Percentiles rank a stretch among this genome's conserved stretches.
Conservation (phyloP, 1,140 invertebrate genomes). For the Chironomus tepperi region DNA sequence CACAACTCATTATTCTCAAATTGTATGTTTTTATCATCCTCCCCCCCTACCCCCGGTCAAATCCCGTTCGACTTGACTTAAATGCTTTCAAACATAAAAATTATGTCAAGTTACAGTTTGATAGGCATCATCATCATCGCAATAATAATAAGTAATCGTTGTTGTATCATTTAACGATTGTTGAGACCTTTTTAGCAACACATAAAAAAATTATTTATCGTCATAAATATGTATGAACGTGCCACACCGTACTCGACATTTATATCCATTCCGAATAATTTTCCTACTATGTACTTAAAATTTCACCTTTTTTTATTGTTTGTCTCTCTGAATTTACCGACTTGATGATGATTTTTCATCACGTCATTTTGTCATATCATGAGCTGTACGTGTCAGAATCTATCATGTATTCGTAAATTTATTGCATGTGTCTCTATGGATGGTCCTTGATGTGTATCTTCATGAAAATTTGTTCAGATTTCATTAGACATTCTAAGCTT, state of each 20-base stretch:
- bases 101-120: no score
- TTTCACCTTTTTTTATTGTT: neutral
- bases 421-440: neutral
- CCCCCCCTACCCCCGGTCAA: neutral
- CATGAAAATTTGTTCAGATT: no score
- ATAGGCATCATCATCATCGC: neutral
- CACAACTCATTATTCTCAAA: no score
- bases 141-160: no score
- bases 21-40: neutral
- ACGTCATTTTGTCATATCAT: slow-evolving; percentile 13
- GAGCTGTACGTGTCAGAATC: neutral
- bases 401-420: neutral
- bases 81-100: no score
- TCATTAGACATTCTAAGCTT: no score
- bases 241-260: no score
- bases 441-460: no score
- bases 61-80: neutral
- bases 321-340: neutral
- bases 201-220: slow-evolving; percentile 8
- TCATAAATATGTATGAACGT: neutral
- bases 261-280: neutral
- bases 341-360: slow-evolving; percentile 13
- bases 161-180: neutral
- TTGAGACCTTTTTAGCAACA: neutral
- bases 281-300: neutral